Evolutionary conservation across 2,113 vertebrate genomes (phyloP).

Genomic region (Garra rufa): DNA sequence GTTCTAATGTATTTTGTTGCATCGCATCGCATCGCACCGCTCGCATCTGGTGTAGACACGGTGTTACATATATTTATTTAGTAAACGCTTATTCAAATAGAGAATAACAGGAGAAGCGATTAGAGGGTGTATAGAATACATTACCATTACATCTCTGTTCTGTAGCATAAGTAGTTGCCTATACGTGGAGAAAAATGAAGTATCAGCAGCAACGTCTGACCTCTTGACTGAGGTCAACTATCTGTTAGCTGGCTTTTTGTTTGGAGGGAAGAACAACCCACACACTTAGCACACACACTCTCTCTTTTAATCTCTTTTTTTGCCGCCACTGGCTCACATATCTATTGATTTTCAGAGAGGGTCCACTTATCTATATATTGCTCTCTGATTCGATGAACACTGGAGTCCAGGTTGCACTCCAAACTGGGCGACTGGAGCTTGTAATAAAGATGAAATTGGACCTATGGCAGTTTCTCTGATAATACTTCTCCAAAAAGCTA

Average conservation of each 20-base stretch:
- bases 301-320: conserved; percentile 35
- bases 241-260: conserved; percentile 32
- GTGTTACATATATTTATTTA: background rate
- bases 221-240: background rate
- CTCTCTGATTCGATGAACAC: conserved; percentile 73
- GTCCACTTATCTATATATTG: conserved; percentile 78
- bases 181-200: background rate
- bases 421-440: conserved; percentile 65
- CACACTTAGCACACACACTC: conserved; percentile 5
- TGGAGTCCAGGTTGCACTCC: conserved; percentile 64
- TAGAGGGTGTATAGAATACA: too few relatives aligned
- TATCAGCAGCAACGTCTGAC: background rate
- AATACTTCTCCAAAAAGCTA: conserved; percentile 67
- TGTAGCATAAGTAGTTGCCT: too few relatives aligned
- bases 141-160: background rate
- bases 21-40: too few relatives aligned
- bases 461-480: conserved; percentile 73
- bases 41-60: too few relatives aligned
- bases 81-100: background rate
- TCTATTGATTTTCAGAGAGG: conserved; percentile 80
- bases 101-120: too few relatives aligned
- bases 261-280: conserved; percentile 5
- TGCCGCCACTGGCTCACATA: conserved; percentile 72
- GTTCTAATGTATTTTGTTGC: too few relatives aligned
- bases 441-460: conserved; percentile 72